Evolutionary conservation across 1,140 invertebrate genomes (phyloP), one percentile per base, ranked within the genome.

Genomic region (Brachionus plicatilis): DNA sequence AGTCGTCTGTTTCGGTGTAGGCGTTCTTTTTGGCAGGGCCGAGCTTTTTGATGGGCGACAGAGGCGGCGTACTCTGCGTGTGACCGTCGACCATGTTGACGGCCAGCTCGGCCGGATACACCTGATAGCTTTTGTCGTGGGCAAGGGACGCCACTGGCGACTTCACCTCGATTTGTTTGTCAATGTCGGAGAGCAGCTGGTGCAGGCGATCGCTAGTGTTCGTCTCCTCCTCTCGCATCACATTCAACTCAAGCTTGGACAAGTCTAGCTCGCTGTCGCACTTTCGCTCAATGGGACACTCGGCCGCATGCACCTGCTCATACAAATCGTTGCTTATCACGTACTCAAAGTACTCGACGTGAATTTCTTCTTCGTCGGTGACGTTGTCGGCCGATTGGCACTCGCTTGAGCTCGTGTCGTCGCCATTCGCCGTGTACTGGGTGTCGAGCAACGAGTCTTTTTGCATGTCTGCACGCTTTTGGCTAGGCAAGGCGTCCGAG

Each of bases 1-100:
- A 47, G n/a, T 82, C 79, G 24, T 82, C 79, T 3, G 79, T 82
- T 11, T 82, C 79, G 3, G 79, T 82, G 8, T 53, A 37, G 20
- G 33, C 79, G 53, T 65, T 82, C 7, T 82, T 82, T 50, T 47
- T 50, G 7, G 47, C 9, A 3, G 72, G 72, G 5, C 24, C 27
- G 0, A 76, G 43, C 20, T 50, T 47, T 29, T 76, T 76, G 24
- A 76, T 14, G 7, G 79, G 79, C 12, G 79, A 82, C 7, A 60
- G 3, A 3, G 79, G 79, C n/a, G 79, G 79, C 24, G 79, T 82
- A 14, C 37, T 82, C 53, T 82, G 79, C 37, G 79, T 82, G 0
- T 66, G 53, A 8, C 53, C 20, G 20, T 82, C 79, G 20, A 76
- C 72, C 72, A 76, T 76, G 27, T 76, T 76, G 8, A 27, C 6